Evolutionary conservation across 2,113 vertebrate genomes (phyloP).

Genomic region (Corythaeola cristata): DNA sequence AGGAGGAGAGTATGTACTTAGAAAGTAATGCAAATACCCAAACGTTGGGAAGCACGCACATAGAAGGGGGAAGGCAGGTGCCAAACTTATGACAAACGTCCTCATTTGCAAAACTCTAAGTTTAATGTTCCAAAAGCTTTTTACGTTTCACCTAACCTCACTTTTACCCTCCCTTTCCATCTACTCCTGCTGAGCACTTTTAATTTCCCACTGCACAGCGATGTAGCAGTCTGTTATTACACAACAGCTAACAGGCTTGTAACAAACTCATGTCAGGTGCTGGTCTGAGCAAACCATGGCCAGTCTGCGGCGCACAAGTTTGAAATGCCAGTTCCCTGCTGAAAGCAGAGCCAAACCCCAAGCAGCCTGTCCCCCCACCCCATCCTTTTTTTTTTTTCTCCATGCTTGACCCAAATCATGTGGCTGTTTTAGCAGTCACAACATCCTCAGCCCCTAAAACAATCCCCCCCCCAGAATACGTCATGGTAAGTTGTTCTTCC

Average conservation of each 20-base stretch:
- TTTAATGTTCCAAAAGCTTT: conserved; percentile 8
- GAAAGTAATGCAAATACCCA: not conserved
- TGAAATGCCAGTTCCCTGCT: not conserved
- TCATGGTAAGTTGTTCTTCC: not conserved
- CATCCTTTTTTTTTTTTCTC: rapidly evolving
- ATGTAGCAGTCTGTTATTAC: conserved; percentile 14
- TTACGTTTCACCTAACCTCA: not conserved
- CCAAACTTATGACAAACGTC: not conserved
- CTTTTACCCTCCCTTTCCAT: conserved; percentile 2
- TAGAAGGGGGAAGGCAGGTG: not conserved
- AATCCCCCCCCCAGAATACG: not conserved
- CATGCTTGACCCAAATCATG: not conserved
- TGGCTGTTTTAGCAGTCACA: not conserved
- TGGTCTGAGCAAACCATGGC: not conserved
- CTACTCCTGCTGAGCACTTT: not conserved
- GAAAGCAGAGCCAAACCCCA: not conserved
- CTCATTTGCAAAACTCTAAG: not conserved
- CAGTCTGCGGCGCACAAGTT: not conserved
- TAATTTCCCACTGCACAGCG: conserved; percentile 20
- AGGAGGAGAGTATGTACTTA: not conserved
- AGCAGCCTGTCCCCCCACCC: not conserved
- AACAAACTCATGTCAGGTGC: not conserved
- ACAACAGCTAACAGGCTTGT: conserved; percentile 12
- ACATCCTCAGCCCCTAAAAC: not conserved
- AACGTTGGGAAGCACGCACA: not conserved